A percentile compares a stretch with the other conserved stretches of the same genome.
phyloP scores from a whole-genome alignment of 2,888 invertebrate genomes.

The Ernsta delagoae region DNA sequence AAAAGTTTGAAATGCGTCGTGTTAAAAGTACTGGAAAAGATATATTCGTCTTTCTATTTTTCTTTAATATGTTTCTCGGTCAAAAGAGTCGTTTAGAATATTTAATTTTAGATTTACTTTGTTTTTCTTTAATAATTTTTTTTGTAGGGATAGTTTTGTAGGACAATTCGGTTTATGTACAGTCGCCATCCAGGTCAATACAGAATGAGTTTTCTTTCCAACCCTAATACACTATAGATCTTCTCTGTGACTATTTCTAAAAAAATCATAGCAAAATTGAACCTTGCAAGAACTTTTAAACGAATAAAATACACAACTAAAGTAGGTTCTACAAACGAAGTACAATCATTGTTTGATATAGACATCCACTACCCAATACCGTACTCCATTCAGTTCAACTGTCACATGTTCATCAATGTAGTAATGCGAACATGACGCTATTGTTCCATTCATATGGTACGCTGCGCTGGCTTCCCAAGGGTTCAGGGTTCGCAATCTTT shows the following conservation, averaged over 20 bases:
- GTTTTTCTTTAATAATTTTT: not conserved
- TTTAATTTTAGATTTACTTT: slow-evolving; percentile 3
- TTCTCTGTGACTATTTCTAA: too few relatives aligned
- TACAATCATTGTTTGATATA: too few relatives aligned
- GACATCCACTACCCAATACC: not conserved
- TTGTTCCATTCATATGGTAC: slow-evolving; percentile 10
- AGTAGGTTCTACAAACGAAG: too few relatives aligned
- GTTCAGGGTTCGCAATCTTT: slow-evolving; percentile 34
- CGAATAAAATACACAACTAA: too few relatives aligned
- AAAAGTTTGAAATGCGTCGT: slow-evolving; percentile 33
- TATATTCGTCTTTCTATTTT: slow-evolving; percentile 7
- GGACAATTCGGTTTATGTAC: not conserved
- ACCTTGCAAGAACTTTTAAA: too few relatives aligned
- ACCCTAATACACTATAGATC: too few relatives aligned
- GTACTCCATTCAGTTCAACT: not conserved
- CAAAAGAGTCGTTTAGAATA: slow-evolving; percentile 11
- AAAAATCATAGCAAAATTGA: too few relatives aligned
- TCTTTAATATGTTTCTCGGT: slow-evolving; percentile 23
- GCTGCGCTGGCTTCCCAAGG: slow-evolving; percentile 28
- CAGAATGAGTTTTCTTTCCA: too few relatives aligned
- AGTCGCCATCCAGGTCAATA: not conserved
- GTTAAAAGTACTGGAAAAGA: not conserved
- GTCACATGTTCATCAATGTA: not conserved
- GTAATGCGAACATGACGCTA: not conserved
- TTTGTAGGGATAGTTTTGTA: slow-evolving; percentile 3